Conservation (phyloP, 2,113 vertebrate species). For the Ptilorrhoa leucosticta region DNA sequence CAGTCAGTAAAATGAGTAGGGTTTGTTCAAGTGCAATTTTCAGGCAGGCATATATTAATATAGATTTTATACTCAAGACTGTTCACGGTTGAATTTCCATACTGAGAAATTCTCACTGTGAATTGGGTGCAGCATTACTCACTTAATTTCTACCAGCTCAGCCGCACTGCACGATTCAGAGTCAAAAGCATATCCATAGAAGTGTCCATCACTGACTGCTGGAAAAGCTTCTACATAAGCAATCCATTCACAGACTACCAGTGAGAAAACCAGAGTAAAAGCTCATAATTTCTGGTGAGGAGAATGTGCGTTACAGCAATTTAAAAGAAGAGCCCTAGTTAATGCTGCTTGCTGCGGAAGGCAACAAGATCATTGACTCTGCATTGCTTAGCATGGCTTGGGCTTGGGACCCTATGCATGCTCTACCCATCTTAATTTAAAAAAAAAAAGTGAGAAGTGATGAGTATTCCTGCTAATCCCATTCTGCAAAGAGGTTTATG, state of each 20-base stretch:
- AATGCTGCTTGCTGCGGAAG: not conserved
- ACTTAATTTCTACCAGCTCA: not conserved
- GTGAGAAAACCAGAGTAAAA: not conserved
- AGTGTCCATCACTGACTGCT: not conserved
- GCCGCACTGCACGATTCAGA: not conserved
- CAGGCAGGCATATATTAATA: not conserved
- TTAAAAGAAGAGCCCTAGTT: not conserved
- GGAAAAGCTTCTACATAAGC: not conserved
- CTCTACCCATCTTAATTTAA: not conserved
- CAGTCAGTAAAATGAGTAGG: not conserved
- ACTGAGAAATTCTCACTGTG: not conserved
- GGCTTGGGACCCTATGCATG: not conserved
- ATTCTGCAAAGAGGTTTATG: not conserved
- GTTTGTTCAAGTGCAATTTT: not conserved
- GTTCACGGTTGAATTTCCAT: not conserved
- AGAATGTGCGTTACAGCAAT: not conserved
- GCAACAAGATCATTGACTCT: not conserved
- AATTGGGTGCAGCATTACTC: not conserved
- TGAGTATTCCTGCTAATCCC: not conserved
- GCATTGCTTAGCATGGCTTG: not conserved
- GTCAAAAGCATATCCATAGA: not conserved
- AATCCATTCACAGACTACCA: not conserved
- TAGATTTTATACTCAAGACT: not conserved
- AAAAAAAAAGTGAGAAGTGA: not conserved
- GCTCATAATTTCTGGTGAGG: not conserved